Evolutionary conservation across 2,113 vertebrate genomes (phyloP).

Genomic region (Lynx canadensis): DNA sequence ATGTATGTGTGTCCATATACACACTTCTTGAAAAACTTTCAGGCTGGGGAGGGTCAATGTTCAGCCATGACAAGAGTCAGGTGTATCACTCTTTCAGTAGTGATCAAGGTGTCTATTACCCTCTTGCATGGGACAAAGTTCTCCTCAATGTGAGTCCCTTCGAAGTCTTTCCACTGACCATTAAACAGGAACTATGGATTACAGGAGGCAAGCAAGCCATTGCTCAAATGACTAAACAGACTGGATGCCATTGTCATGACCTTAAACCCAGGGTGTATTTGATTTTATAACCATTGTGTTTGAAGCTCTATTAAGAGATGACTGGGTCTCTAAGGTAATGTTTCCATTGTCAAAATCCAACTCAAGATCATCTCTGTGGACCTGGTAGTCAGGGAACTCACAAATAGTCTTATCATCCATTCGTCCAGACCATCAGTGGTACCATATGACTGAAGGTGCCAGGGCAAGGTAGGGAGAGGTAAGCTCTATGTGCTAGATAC

Average conservation of each 20-base stretch:
- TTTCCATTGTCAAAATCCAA: not conserved
- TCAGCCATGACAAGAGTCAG: not conserved
- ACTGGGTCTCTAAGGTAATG: not conserved
- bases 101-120: rapidly evolving
- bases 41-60: not conserved
- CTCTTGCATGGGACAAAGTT: not conserved
- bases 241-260: not conserved
- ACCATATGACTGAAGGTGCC: not conserved
- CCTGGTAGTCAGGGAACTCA: not conserved
- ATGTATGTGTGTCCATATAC: not conserved
- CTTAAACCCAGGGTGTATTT: not conserved
- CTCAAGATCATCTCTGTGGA: not conserved
- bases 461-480: not conserved
- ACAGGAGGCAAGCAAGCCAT: not conserved
- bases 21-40: not conserved
- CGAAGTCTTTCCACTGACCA: not conserved
- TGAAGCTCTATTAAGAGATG: not conserved
- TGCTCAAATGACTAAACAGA: not conserved
- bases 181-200: not conserved
- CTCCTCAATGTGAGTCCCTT: not conserved
- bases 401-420: not conserved
- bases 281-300: not conserved
- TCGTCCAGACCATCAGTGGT: not conserved
- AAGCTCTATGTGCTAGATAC: rapidly evolving
- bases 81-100: not conserved